These are phyloP conservation scores for Nipponia nippon DNA, from an alignment of 2,113 vertebrate species.

Conservation along the genomic window DNA sequence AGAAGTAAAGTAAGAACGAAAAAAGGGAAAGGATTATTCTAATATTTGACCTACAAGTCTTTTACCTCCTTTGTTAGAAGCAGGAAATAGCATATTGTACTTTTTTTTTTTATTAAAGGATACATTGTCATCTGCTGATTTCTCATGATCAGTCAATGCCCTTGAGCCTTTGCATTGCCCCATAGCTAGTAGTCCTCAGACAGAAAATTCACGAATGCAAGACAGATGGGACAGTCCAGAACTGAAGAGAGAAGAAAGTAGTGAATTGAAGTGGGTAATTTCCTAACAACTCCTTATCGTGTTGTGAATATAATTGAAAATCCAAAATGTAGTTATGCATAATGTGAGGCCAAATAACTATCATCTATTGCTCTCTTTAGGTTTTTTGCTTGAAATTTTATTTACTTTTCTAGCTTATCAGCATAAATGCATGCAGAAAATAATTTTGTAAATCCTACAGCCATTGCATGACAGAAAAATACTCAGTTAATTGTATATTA, in stretches of 20 bases:
- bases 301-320: conserved; percentile 18
- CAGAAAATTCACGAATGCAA: not conserved
- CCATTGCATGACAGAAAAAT: not conserved
- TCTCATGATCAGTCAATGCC: not conserved
- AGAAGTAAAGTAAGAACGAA: not conserved
- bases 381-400: conserved; percentile 12
- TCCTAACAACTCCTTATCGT: not conserved
- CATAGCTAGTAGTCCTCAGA: not conserved
- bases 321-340: not conserved
- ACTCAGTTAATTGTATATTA: conserved; percentile 20
- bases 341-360: not conserved
- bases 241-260: not conserved
- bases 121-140: not conserved
- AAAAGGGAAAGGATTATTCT: not conserved
- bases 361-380: conserved; percentile 14
- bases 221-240: not conserved
- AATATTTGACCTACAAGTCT: not conserved
- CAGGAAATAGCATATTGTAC: not conserved
- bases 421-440: conserved; percentile 31
- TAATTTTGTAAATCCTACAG: not conserved
- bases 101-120: not conserved
- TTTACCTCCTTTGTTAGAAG: not conserved
- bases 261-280: conserved; percentile 3
- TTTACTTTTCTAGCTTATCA: conserved; percentile 41
- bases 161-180: not conserved